Conservation (phyloP, 2,113 vertebrate species). For the Irena cyanogastra region DNA sequence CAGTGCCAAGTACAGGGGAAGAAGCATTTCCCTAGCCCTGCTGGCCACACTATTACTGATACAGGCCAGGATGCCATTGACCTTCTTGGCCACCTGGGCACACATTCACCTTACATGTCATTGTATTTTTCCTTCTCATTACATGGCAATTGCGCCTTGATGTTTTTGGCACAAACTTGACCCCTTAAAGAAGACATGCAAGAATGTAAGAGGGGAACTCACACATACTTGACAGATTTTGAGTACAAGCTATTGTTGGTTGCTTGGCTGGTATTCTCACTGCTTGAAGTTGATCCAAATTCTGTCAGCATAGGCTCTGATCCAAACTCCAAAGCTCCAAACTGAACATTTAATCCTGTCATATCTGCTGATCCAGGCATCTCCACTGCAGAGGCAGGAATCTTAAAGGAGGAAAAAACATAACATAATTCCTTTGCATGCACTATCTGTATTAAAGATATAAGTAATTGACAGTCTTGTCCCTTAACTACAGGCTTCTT, state of each 20-base stretch:
- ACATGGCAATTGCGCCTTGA: background rate
- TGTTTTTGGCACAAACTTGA: background rate
- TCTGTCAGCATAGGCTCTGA: constrained; percentile 83
- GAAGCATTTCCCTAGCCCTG: background rate
- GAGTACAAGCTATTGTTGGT: constrained; percentile 85
- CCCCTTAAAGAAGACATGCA: background rate
- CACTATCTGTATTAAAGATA: background rate
- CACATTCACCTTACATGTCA: background rate
- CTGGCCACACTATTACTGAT: background rate
- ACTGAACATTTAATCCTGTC: constrained; percentile 90
- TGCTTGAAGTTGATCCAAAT: constrained; percentile 79
- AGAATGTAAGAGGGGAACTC: background rate
- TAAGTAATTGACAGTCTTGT: background rate
- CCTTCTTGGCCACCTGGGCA: background rate
- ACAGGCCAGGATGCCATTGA: background rate
- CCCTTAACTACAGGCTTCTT: background rate
- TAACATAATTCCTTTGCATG: background rate
- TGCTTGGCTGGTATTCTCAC: constrained; percentile 72
- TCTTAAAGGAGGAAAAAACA: constrained; percentile 68
- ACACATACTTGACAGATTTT: constrained; percentile 82
- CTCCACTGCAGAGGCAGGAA: constrained; percentile 90
- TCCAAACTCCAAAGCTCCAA: constrained; percentile 95
- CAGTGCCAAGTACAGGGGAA: background rate
- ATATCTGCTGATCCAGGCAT: constrained; percentile 92
- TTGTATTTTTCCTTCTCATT: background rate